Base-by-base conservation (phyloP, 92 coral and sea anemone genomes). In the Zoanthus solanderi region DNA sequence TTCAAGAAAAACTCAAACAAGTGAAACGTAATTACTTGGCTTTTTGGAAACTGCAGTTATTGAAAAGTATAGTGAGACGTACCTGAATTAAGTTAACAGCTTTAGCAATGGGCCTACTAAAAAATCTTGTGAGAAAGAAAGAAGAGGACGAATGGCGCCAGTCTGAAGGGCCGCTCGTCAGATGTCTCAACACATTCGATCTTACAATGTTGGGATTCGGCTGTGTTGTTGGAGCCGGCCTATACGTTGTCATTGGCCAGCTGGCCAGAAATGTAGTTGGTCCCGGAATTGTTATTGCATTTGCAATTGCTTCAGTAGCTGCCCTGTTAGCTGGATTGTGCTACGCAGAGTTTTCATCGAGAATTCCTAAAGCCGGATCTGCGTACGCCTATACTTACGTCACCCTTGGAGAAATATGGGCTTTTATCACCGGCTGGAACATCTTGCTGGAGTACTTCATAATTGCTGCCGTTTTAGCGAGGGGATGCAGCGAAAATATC, bases 311-410 rank as follows among this genome's bases (percentile, higher is more conserved):
- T 48, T 94, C 98, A 16, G 50, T 94, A 1, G 96, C 98, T 1
- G 92, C 98, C 5, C 84, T 93, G 15, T 81, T 96, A 11, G 89
- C 98, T 13, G 98, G 98, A 7, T 84, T 96, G 0, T 93, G 93
- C 56, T 96, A 96, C 69, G 98, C 98, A 30, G 98, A 96, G 89
- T 89, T 96, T 56, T 88, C 98, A 1, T 90, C 98, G 13, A 77
- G 98, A 56, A 93, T 96, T 37, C 94, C 92, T 42, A 95, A 91
- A 66, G 92, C 95, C 1, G 98, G 98, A 5, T 91, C 98, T 3
- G 98, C 95, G 7, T 96, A 96, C 48, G 93, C 93, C 47, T 96
- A 93, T 89, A 93, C 95, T 2, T 96, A 96, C 37, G 95, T 94
- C 9, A 87, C 90, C 69, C 80, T 96, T 61, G 98, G 98, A 5